Conservation (phyloP, 2,113 vertebrate species). For the Dicentrarchus labrax region DNA sequence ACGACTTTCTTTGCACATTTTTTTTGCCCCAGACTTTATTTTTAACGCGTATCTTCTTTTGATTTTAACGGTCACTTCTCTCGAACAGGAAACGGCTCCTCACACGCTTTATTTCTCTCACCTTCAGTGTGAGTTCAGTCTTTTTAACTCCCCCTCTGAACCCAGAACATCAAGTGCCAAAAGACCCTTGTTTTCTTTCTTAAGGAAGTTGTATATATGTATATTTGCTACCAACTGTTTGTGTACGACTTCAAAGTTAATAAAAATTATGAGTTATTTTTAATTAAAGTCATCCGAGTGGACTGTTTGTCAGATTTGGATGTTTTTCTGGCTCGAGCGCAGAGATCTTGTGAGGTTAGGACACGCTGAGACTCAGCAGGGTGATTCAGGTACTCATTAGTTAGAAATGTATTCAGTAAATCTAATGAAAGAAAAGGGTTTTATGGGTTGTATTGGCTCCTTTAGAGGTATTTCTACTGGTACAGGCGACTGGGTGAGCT, state of each 20-base stretch:
- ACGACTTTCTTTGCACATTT: too few relatives aligned
- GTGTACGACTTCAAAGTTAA: slow-evolving; percentile 65
- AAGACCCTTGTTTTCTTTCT: slow-evolving; percentile 44
- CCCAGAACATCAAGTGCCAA: slow-evolving; percentile 61
- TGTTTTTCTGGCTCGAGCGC: too few relatives aligned
- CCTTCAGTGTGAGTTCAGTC: not conserved
- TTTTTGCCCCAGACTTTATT: too few relatives aligned
- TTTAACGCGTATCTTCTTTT: not conserved
- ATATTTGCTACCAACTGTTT: slow-evolving; percentile 70
- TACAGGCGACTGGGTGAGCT: too few relatives aligned
- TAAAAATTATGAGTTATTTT: slow-evolving; percentile 68
- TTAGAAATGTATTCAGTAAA: too few relatives aligned
- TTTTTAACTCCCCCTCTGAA: not conserved
- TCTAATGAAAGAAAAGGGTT: too few relatives aligned
- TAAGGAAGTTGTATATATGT: slow-evolving; percentile 65
- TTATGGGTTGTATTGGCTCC: too few relatives aligned
- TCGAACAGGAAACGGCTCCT: too few relatives aligned
- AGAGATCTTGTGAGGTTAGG: too few relatives aligned
- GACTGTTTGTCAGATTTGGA: not conserved
- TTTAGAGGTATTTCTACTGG: too few relatives aligned
- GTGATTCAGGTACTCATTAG: too few relatives aligned
- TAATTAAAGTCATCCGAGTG: slow-evolving; percentile 1
- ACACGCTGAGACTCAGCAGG: too few relatives aligned
- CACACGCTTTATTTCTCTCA: not conserved
- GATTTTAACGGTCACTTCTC: not conserved